Evolutionary conservation across 2,113 vertebrate genomes (phyloP), one percentile per base, ranked within the genome.

Genomic region (Psephotus haematonotus): DNA sequence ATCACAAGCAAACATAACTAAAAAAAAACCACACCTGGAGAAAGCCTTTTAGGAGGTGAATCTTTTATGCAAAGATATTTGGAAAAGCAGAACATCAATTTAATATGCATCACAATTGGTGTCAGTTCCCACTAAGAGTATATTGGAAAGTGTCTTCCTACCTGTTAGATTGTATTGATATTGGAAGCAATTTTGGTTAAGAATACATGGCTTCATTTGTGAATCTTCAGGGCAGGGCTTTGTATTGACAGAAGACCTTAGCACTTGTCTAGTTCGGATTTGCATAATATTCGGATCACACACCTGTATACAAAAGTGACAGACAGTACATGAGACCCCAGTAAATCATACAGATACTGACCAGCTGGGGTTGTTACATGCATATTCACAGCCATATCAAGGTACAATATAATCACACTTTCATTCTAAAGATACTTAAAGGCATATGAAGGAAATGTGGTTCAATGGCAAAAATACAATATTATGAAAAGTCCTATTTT

Each of bases 181-280:
- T 6, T 98, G 98, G 98, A 99, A 99, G 97, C 99, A 99, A 80
- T 99, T 99, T 92, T 97, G 98, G 97, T 99, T 99, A 87, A 99
- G 97, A 78, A 98, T 68, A 72, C 99, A 99, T 33, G 98, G 98
- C 81, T 98, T 98, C 47, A 97, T 98, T 92, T 99, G 98, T 25
- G 98, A 96, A 44, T 94, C 97, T 82, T 99, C 98, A 12, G 99
- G 98, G 96, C 99, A 99, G 46, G 91, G 93, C 72, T 97, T 98
- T 2, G 97, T 96, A 11, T 90, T 95, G 82, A 95, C 74, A 3
- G 99, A 96, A 39, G 97, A 97, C 46, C 99, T 98, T 39, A 99
- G 98, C 82, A 99, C 95, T 70, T 98, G 98, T n/a, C 99, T 98
- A 65, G 97, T 98, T 93, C 99, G 98, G 95, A 96, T 98, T 93